phyloP scores from a whole-genome alignment of 2,113 vertebrate genomes.

The Mesembrinibis cayennensis region DNA sequence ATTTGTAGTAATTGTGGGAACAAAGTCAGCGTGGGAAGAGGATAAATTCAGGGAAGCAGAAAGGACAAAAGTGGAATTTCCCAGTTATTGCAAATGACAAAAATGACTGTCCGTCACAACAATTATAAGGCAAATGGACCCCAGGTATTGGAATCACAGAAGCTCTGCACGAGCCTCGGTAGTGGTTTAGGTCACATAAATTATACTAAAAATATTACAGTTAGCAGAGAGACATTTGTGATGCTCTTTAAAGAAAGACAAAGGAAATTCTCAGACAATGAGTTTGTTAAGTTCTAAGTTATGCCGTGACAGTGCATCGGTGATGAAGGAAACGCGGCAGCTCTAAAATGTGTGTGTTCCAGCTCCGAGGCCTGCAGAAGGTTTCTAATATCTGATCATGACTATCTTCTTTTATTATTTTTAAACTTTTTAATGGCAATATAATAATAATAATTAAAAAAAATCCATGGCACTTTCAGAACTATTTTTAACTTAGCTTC shows the following conservation, averaged over 20 bases:
- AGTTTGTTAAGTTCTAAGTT: background rate
- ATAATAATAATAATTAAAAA: background rate
- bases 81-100: background rate
- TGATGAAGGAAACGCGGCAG: background rate
- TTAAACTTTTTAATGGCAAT: constrained; percentile 28
- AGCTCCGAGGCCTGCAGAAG: background rate
- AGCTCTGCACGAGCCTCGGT: background rate
- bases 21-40: background rate
- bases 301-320: background rate
- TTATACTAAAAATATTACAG: background rate
- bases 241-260: background rate
- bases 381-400: background rate
- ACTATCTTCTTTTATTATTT: background rate
- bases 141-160: background rate
- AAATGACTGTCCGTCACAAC: background rate
- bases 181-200: background rate
- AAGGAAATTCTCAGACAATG: background rate
- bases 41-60: background rate
- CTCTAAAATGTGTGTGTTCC: background rate
- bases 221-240: background rate
- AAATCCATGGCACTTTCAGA: background rate
- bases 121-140: background rate
- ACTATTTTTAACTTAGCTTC: constrained; percentile 51
- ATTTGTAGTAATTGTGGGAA: background rate
- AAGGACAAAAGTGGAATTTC: background rate